Evolutionary conservation across 1,140 invertebrate genomes (phyloP).

Genomic region (Andrena cerasifolii): DNA sequence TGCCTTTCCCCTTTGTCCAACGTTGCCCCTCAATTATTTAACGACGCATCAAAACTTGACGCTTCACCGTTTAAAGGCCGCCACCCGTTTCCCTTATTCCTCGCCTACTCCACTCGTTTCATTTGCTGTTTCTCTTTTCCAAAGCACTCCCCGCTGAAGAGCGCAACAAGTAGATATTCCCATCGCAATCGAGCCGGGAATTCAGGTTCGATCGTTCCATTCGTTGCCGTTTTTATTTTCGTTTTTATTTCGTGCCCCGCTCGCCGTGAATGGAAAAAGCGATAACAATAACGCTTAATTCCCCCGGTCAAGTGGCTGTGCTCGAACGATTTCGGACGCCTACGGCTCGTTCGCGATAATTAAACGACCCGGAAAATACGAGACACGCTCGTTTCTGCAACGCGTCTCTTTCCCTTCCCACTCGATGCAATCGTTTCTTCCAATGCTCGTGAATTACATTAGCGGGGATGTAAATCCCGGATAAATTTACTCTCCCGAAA

Average conservation of each 20-base stretch:
- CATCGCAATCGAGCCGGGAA: neutral
- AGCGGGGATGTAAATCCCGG: neutral
- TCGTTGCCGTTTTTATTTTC: too few relatives aligned
- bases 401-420: neutral
- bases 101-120: neutral
- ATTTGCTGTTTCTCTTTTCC: neutral
- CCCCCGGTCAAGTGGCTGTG: constrained; percentile 8
- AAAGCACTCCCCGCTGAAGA: neutral
- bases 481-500: constrained; percentile 1
- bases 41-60: neutral
- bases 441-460: neutral
- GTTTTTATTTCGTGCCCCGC: neutral
- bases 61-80: neutral
- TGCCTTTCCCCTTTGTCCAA: neutral
- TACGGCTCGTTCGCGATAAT: neutral
- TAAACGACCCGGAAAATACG: constrained; percentile 3
- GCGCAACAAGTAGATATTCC: constrained; percentile 13
- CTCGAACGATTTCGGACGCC: neutral
- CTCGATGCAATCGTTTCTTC: neutral
- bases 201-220: constrained; percentile 16
- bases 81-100: neutral
- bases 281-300: constrained; percentile 43
- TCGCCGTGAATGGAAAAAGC: neutral
- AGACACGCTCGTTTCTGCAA: constrained; percentile 8
- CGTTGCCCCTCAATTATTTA: neutral